Base-by-base conservation (phyloP, 2,888 invertebrate genomes). In the Aphelenchoides bicaudatus region DNA sequence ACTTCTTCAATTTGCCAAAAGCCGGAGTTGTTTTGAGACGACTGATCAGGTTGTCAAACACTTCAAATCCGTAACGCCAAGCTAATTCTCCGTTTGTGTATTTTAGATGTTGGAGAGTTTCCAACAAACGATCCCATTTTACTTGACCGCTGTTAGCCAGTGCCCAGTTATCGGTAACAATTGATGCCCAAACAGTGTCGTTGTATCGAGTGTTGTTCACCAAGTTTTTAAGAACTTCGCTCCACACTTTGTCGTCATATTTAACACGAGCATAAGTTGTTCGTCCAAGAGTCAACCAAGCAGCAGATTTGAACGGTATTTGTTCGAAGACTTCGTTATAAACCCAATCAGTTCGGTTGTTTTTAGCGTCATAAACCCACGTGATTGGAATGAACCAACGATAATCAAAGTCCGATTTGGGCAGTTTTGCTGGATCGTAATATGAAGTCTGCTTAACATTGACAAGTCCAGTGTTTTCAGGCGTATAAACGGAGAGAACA, bases 121-220 rank as follows among this genome's bases (percentile, higher is more conserved):
- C 23, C 23, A 43, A 43, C 10, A 43, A 8, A 25, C 43, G 43
- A n/a, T 10, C 34, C 10, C 34, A n/a, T 10, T 21, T 43, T 43
- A 49, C 49, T 6, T 49, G 16, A 49, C 39, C n/a, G n/a, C n/a
- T n/a, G n/a, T n/a, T n/a, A n/a, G n/a, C n/a, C 6, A 49, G 16
- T 16, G 49, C 49, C 16, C 6, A 49, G 5, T 6, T 49, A 16
- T 49, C 49, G n/a, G 30, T 31, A 6, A 49, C 16, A 8, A 49
- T 30, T 39, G 25, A 39, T 5, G 49, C 49, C 30, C 49, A 39
- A 49, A 31, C 16, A 16, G 49, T 49, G n/a, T 49, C 49, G 34
- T 30, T 30, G n/a, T 39, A 16, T 49, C 30, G 29, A 16, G 5
- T n/a, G 6, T 6, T 6, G 16, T 8, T 16, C 5, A 29, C n/a